Evolutionary conservation across 2,797 vertebrate species (phyloP), one percentile per base, ranked within the genome.

Genomic region (Tympanoctomys barrerae): DNA sequence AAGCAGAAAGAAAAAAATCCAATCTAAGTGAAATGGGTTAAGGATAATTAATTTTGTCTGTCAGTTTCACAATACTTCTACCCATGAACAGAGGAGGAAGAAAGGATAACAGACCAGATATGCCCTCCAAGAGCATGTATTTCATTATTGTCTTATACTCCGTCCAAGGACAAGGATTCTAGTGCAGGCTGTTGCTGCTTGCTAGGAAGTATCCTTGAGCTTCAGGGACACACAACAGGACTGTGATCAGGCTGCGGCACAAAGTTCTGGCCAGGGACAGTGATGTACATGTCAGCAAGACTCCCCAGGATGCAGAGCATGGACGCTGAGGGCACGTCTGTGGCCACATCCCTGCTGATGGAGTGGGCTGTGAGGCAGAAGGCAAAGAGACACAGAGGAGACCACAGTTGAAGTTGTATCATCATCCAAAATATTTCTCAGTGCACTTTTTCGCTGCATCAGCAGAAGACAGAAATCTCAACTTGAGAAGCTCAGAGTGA

Each of bases 251-350:
- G 28, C 46, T 2, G 3, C 6, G 2, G 13, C 26, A 52, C 46
- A 18, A 31, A 4, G 24, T 5, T 33, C 28, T 33, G 31, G 18
- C 4, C 77, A 13, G 31, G 9, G 16, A 49, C 13, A 8, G 26
- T 19, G 14, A 39, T 22, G 19, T 16, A 49, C 36, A 18, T 9
- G 18, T 28, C 75, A 49, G 46, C 10, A 49, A 31, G 46, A 24
- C 26, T 2, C 0, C 46, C 8, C 7, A 77, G 75, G 1, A 3
- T 1, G 13, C 26, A 31, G 42, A 31, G 1, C 9, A 2, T 7
- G 42, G 42, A 49, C 8, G 42, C 26, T 77, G 13, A 49, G 49
- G 14, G 18, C 46, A 31, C 14, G 31, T 16, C 26, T 16, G 26
- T 7, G 16, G 31, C 46, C 26, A 16, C 26, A 2, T 77, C 26